Conservation (phyloP, 2,113 vertebrate species). For the Syngnathoides biaculeatus region DNA sequence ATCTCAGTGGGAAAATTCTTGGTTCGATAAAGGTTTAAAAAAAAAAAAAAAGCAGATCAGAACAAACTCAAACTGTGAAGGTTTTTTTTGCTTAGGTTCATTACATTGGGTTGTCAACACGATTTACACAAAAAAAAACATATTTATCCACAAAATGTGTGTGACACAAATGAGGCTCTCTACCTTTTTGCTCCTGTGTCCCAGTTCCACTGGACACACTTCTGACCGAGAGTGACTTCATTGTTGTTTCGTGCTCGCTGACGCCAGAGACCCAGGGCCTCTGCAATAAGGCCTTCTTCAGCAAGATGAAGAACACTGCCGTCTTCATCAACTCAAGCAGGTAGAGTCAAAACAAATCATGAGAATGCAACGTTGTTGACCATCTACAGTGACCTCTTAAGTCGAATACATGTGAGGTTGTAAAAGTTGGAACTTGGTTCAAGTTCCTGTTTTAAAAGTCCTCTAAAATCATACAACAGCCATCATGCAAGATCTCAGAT, state of each 20-base stretch:
- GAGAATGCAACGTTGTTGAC: background rate
- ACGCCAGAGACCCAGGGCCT: constrained; percentile 63
- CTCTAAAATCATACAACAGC: background rate
- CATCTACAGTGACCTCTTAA: background rate
- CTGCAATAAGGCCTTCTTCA: constrained; percentile 64
- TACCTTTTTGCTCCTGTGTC: background rate
- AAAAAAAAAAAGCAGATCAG: too few relatives aligned
- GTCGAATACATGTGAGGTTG: background rate
- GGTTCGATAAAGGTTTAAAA: too few relatives aligned
- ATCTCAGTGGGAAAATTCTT: too few relatives aligned
- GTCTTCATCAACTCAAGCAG: constrained; percentile 67
- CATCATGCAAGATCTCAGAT: too few relatives aligned
- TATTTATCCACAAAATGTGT: background rate
- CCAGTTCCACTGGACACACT: constrained; percentile 68
- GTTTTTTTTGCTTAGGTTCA: background rate
- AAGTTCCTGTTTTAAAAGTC: background rate
- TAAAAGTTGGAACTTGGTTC: background rate
- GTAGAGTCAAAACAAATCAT: constrained; percentile 17
- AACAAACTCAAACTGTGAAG: background rate
- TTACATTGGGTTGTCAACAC: background rate
- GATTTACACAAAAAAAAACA: background rate
- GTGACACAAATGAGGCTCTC: background rate
- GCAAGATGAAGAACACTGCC: constrained; percentile 64
- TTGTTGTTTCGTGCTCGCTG: constrained; percentile 58
- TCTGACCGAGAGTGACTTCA: constrained; percentile 55